Conservation (phyloP, 2,888 invertebrate genomes). For the Idaea aversata region DNA sequence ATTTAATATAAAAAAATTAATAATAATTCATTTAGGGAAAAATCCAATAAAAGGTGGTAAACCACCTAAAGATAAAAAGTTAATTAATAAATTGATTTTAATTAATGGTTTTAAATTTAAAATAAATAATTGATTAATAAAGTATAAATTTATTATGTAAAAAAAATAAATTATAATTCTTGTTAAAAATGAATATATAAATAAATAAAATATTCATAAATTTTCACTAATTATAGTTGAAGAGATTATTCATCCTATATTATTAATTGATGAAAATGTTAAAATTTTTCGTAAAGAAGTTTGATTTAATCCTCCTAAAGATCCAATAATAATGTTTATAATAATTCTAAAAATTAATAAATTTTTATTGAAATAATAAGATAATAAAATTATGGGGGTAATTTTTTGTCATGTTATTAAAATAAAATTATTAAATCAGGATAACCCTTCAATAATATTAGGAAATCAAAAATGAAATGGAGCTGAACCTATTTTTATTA, state of each 20-base stretch:
- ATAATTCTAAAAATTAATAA: conserved; percentile 68
- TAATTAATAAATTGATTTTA: conserved; percentile 76
- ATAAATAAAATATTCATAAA: conserved; percentile 69
- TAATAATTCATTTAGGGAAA: conserved; percentile 81
- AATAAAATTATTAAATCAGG: conserved; percentile 78
- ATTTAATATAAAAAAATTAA: conserved; percentile 72
- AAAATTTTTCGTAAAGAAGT: conserved; percentile 79
- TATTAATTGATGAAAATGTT: conserved; percentile 83
- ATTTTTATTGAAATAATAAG: conserved; percentile 65
- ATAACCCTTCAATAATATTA: conserved; percentile 79
- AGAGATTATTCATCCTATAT: conserved; percentile 79
- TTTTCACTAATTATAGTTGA: conserved; percentile 67
- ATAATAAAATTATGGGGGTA: conserved; percentile 79
- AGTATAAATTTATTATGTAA: conserved; percentile 68
- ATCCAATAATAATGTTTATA: conserved; percentile 68
- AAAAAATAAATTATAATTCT: conserved; percentile 68
- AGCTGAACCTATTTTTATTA: conserved; percentile 80
- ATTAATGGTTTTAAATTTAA: conserved; percentile 56
- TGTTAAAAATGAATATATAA: conserved; percentile 68
- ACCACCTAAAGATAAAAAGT: conserved; percentile 80
- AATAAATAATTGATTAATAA: conserved; percentile 75
- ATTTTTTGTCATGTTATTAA: conserved; percentile 84
- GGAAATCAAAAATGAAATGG: conserved; percentile 83
- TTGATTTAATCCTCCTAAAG: conserved; percentile 78
- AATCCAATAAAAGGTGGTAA: conserved; percentile 82